Evolutionary conservation across 2,797 vertebrate genomes (phyloP), one percentile per base, ranked within the genome.

Genomic region (Pogoniulus pusillus): DNA sequence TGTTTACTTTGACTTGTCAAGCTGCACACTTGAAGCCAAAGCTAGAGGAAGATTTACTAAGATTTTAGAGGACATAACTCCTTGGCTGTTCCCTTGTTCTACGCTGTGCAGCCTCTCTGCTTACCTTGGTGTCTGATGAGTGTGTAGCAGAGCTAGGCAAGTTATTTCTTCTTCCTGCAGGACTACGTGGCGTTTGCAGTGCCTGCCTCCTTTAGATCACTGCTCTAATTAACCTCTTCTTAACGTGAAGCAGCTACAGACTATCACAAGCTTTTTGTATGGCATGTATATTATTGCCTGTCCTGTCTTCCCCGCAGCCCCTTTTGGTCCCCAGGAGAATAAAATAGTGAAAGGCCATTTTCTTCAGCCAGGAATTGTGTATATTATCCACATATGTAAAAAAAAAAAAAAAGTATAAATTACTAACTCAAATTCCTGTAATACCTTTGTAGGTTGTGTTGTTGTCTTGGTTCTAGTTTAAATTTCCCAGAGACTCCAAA

Each of bases 151-250:
- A 53, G 53, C 58, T 83, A 41, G 37, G 64, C 62, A 84, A 84
- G 53, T 89, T 81, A 16, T 35, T 82, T 68, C 85, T 74, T 75
- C 49, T 65, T 43, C 70, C 54, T 64, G 30, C 62, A 55, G 43
- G n/a, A 16, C 24, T 69, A 1, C 82, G 70, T 85, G 27, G 30
- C 3, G 30, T 80, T 90, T 80, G 53, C 53, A 34, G 24, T 77
- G 54, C n/a, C 76, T 19, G 8, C n/a, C 39, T 81, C 35, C 63
- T 93, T 89, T 73, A 17, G 49, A 57, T 37, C 18, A 3, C 39
- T 71, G 74, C 43, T 87, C 27, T 82, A 85, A 92, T 93, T 78
- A 89, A 78, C 58, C 19, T 77, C 63, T 75, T 87, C 63, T 68
- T 89, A 47, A 69, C 47, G 47, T 49, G 75, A 86, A 68, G 54